Conservation (phyloP, 2,113 vertebrate species). For the Noturus placidus region DNA sequence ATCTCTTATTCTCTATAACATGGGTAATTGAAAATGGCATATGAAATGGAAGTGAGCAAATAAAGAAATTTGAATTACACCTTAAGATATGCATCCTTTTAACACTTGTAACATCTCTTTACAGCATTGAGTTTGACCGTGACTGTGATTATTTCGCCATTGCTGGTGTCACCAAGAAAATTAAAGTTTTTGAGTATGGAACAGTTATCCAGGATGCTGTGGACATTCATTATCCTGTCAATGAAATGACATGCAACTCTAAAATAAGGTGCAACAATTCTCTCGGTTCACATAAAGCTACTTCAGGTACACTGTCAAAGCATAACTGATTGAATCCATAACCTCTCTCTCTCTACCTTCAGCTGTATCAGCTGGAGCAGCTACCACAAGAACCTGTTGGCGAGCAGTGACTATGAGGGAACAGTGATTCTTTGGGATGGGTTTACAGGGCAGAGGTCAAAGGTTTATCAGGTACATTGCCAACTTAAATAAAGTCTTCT, state of each 20-base stretch:
- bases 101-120: conserved; percentile 25
- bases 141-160: conserved; percentile 99
- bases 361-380: conserved; percentile 99
- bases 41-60: not conserved
- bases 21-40: not conserved
- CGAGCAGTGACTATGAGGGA: conserved; percentile 98
- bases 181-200: conserved; percentile 98
- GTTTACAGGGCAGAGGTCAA: conserved; percentile 95
- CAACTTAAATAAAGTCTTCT: not conserved
- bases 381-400: conserved; percentile 98
- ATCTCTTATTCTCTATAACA: not conserved
- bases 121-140: conserved; percentile 97
- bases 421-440: conserved; percentile 99
- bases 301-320: not conserved
- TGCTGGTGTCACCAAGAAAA: conserved; percentile 98
- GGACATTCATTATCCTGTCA: conserved; percentile 99
- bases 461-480: conserved; percentile 91
- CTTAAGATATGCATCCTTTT: not conserved
- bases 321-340: not conserved
- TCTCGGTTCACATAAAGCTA: conserved; percentile 4
- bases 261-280: conserved; percentile 90
- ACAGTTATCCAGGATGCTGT: conserved; percentile 99
- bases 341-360: conserved; percentile 37
- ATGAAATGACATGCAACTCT: conserved; percentile 99
- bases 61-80: not conserved